Conservation (phyloP, 2,113 vertebrate genomes). For the Colistium nudipinnis region DNA sequence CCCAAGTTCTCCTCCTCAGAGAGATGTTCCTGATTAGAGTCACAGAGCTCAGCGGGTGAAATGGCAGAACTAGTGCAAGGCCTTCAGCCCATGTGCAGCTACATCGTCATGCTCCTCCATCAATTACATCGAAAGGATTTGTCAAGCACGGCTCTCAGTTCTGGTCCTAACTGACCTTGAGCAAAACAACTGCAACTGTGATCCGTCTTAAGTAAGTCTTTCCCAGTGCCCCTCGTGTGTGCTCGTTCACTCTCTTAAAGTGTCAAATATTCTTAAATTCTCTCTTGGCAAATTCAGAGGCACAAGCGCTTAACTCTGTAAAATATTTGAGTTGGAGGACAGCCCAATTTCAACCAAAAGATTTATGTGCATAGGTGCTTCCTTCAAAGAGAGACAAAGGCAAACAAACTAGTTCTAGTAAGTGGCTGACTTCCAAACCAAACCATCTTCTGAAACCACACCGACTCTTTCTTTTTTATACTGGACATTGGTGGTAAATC, state of each 20-base stretch:
- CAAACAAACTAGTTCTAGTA: slow-evolving; percentile 36
- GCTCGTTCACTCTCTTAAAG: slow-evolving; percentile 62
- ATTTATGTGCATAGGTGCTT: slow-evolving; percentile 54
- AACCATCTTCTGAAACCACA: slow-evolving; percentile 49
- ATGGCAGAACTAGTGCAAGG: slow-evolving; percentile 32
- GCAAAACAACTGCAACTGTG: slow-evolving; percentile 68
- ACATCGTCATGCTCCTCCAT: slow-evolving; percentile 43
- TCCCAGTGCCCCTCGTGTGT: slow-evolving; percentile 59
- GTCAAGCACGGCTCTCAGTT: slow-evolving; percentile 55
- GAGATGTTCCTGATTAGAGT: slow-evolving; percentile 74
- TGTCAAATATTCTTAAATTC: slow-evolving; percentile 50
- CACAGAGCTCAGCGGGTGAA: slow-evolving; percentile 56
- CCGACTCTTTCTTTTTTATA: slow-evolving; percentile 26
- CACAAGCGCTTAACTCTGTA: slow-evolving; percentile 58
- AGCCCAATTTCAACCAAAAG: slow-evolving; percentile 45
- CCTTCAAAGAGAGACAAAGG: slow-evolving; percentile 41
- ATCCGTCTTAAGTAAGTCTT: slow-evolving; percentile 70
- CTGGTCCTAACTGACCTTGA: slow-evolving; percentile 39
- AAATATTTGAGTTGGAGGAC: slow-evolving; percentile 47
- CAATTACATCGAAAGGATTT: slow-evolving; percentile 60
- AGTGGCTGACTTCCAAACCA: slow-evolving; percentile 39
- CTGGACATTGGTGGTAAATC: slow-evolving; percentile 49
- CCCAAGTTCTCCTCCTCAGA: slow-evolving; percentile 67
- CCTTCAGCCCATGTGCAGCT: slow-evolving; percentile 20
- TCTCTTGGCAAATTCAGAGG: slow-evolving; percentile 40